phyloP scores from a whole-genome alignment of 2,113 vertebrate genomes.

The Ellobius talpinus region DNA sequence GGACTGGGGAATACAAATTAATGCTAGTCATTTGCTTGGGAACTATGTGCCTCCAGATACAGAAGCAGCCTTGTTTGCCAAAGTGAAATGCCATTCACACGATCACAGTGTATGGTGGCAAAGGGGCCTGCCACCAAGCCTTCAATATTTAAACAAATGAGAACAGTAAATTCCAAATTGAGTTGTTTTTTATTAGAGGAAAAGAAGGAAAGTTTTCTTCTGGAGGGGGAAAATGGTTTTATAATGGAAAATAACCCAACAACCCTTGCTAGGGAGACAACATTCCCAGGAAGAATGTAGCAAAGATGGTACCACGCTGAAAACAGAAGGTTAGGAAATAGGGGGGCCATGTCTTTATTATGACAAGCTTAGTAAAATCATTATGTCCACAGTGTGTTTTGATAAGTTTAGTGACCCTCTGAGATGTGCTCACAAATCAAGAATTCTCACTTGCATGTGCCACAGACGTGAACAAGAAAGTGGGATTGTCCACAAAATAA shows the following conservation, averaged over 20 bases:
- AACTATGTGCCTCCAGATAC: neutral
- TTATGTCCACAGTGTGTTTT: neutral
- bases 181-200: neutral
- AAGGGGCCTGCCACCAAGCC: neutral
- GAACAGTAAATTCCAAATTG: neutral
- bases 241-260: constrained; percentile 56
- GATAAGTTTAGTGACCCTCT: constrained; percentile 42
- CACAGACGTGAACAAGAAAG: neutral
- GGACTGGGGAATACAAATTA: neutral
- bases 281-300: constrained; percentile 53
- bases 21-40: constrained; percentile 6
- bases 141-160: constrained; percentile 53
- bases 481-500: constrained; percentile 42
- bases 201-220: neutral
- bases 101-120: neutral
- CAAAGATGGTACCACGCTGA: constrained; percentile 64
- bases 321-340: constrained; percentile 67
- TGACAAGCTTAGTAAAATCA: constrained; percentile 64
- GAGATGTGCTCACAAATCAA: neutral
- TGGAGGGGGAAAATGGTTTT: neutral
- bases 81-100: neutral
- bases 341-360: neutral
- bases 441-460: constrained; percentile 9
- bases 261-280: constrained; percentile 59
- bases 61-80: neutral